Percentiles rank a stretch among this genome's conserved stretches.
Conservation (phyloP, 2,888 invertebrate genomes). For the Drosophila melanosoma region DNA sequence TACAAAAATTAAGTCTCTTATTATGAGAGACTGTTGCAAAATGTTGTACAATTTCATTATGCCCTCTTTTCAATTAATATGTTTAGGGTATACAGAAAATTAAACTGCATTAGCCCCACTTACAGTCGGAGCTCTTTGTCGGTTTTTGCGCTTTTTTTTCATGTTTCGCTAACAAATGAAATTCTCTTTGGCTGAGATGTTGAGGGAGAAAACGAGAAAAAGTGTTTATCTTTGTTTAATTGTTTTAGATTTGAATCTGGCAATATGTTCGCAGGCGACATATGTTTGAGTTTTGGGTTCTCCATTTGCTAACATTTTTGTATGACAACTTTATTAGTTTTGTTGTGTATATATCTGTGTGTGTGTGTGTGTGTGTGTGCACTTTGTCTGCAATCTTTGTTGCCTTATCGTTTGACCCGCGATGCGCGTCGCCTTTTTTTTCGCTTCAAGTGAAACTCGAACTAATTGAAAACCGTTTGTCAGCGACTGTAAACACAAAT, state of each 20-base stretch:
- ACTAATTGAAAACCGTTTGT: conserved; percentile 79
- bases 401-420: conserved; percentile 71
- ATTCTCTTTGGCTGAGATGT: conserved; percentile 10
- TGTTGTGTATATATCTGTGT: conserved; percentile 18
- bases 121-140: conserved; percentile 12
- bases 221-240: conserved; percentile 74
- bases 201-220: conserved; percentile 17
- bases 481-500: conserved; percentile 72
- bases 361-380: conserved; percentile 44
- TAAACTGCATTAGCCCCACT: conserved; percentile 28
- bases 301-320: conserved; percentile 54
- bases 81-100: background rate
- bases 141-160: conserved; percentile 12
- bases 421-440: conserved; percentile 47
- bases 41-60: background rate
- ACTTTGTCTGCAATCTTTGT: conserved; percentile 60
- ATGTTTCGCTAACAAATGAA: conserved; percentile 33
- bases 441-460: conserved; percentile 48
- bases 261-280: conserved; percentile 62
- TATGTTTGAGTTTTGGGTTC: conserved; percentile 51
- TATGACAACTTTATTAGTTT: conserved; percentile 78
- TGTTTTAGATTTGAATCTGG: conserved; percentile 79
- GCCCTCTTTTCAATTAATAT: background rate
- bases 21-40: background rate
- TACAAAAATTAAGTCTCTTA: too few relatives aligned